Evolutionary conservation across 2,797 vertebrate species (phyloP).

Genomic region (Cossypha dichroa): DNA sequence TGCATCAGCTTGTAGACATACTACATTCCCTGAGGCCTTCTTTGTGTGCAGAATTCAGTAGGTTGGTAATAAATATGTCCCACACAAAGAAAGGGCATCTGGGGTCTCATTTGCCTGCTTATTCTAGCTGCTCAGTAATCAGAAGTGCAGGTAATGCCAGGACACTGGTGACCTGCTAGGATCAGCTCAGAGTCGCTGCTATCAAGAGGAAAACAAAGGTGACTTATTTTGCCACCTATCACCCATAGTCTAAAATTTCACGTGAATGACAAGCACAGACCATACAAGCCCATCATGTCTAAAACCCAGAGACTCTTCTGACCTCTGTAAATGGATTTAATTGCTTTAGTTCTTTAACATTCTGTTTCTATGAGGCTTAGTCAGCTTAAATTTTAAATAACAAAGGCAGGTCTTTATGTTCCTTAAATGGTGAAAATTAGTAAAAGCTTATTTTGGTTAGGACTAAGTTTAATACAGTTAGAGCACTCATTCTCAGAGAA

Average conservation of each 20-base stretch:
- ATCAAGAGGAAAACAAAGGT: slow-evolving; percentile 19
- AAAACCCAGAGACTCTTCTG: slow-evolving; percentile 29
- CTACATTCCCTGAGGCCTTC: slow-evolving; percentile 10
- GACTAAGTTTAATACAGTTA: slow-evolving; percentile 46
- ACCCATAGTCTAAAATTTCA: slow-evolving; percentile 30
- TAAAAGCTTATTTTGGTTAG: slow-evolving; percentile 67
- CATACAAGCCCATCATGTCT: not conserved
- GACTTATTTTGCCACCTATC: not conserved
- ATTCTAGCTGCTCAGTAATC: slow-evolving; percentile 37
- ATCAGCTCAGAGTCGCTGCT: not conserved
- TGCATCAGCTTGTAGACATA: not conserved
- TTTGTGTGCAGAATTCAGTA: slow-evolving; percentile 45
- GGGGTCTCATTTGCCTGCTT: slow-evolving; percentile 7
- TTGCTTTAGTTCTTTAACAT: slow-evolving; percentile 23
- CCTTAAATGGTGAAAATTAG: slow-evolving; percentile 65
- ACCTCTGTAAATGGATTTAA: slow-evolving; percentile 66
- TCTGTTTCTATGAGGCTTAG: slow-evolving; percentile 61
- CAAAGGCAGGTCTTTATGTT: slow-evolving; percentile 61
- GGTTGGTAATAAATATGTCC: slow-evolving; percentile 58
- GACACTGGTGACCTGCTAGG: not conserved
- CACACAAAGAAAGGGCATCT: slow-evolving; percentile 1
- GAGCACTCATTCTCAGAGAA: not conserved
- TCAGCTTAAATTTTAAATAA: slow-evolving; percentile 60
- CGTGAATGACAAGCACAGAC: not conserved
- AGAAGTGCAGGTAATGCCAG: slow-evolving; percentile 2